Evolutionary conservation across 2,888 invertebrate species (phyloP), one percentile per base, ranked within the genome.

Genomic region (Steinernema carpocapsae): DNA sequence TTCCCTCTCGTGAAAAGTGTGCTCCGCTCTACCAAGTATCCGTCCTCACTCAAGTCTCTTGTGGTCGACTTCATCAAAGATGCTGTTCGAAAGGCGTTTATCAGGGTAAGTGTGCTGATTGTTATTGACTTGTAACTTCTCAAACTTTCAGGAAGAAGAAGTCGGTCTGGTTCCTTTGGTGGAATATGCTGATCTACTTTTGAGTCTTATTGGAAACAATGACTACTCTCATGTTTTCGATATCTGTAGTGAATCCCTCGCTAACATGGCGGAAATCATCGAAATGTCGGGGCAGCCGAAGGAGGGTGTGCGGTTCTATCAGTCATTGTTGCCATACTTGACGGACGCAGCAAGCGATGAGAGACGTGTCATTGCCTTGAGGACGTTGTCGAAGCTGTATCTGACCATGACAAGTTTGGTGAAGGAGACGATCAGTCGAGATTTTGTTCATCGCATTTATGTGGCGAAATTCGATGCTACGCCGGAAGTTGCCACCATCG

Each of bases 1-100:
- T 46, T 83, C 4, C 81, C 81, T 1, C 52, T 81, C 6, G 2
- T 64, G 32, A 64, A 64, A 32, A 64, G 32, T 17, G 19, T 64
- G 3, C 2, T 64, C 14, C 3, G 29, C 32, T 64, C 64, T 2
- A 1, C 6, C 6, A 29, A 64, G 32, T 64, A 29, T 17, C 64
- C 64, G 1, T 29, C 4, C 17, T 32, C 64, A 12, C 29, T 64
- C 26, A 64, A 64, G 14, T 32, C 7, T 10, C 14, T 64, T 10
- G 64, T 32, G 26, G 64, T 64, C 29, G 29, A 64, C 19, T 64
- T 64, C 19, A 64, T 64, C 14, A 64, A 37, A 26, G 64, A 64
- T 10, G 64, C 64, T 14, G 64, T 64, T 12, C 29, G 64, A 10
- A 64, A 29, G 14, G 10, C 64, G 4, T 64, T 64, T 32, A 37